phyloP scores from a whole-genome alignment of 2,888 invertebrate species.

The Autographa pulchrina region DNA sequence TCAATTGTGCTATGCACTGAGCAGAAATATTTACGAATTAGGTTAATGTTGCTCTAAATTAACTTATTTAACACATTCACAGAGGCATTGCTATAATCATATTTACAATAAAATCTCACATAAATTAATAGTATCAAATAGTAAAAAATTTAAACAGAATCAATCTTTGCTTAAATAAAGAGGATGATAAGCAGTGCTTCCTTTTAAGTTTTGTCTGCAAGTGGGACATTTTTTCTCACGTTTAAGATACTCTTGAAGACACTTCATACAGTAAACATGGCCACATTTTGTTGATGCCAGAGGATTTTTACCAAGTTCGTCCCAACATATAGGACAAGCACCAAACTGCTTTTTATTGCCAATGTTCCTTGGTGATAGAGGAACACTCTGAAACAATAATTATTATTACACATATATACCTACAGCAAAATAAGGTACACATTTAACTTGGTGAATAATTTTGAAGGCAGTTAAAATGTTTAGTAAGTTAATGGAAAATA shows the following conservation, averaged over 20 bases:
- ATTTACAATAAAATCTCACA: background rate
- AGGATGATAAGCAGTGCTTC: constrained; percentile 70
- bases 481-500: too few relatives aligned
- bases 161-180: constrained; percentile 58
- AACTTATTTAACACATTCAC: background rate
- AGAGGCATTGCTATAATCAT: background rate
- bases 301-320: constrained; percentile 71
- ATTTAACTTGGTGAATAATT: too few relatives aligned
- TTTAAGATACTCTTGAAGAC: constrained; percentile 66
- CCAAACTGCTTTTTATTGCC: constrained; percentile 55
- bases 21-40: background rate
- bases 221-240: constrained; percentile 73
- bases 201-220: constrained; percentile 70
- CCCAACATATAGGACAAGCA: constrained; percentile 78
- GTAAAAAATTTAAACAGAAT: background rate
- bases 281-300: constrained; percentile 80
- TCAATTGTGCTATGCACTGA: background rate
- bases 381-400: constrained; percentile 26
- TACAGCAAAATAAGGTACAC: too few relatives aligned
- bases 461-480: too few relatives aligned
- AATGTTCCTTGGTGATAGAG: constrained; percentile 5
- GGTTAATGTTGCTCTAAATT: background rate
- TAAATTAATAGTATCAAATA: background rate
- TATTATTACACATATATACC: background rate
- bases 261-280: constrained; percentile 76